phyloP scores from a whole-genome alignment of 2,888 invertebrate genomes.

The Nebria salina region DNA sequence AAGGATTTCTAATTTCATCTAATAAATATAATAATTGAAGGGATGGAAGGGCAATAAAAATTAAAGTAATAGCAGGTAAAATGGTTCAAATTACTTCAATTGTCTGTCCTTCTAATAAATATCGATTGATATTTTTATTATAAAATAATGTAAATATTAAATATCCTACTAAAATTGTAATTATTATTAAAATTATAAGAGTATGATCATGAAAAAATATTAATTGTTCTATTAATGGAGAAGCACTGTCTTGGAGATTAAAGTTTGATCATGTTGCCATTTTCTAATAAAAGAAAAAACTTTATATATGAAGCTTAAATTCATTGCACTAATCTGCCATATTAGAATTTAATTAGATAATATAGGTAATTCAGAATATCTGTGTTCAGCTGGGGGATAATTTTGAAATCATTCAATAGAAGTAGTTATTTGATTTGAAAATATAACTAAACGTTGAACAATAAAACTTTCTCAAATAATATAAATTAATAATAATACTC shows the following conservation, averaged over 20 bases:
- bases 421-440: slow-evolving; percentile 64
- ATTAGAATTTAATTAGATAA: slow-evolving; percentile 68
- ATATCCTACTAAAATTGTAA: slow-evolving; percentile 69
- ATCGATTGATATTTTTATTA: slow-evolving; percentile 69
- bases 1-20: slow-evolving; percentile 70
- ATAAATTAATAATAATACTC: slow-evolving; percentile 69
- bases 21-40: slow-evolving; percentile 69
- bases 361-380: slow-evolving; percentile 69
- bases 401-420: slow-evolving; percentile 73
- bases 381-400: slow-evolving; percentile 68
- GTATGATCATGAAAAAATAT: slow-evolving; percentile 72
- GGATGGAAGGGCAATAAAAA: slow-evolving; percentile 72
- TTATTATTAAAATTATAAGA: slow-evolving; percentile 70
- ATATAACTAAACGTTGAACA: slow-evolving; percentile 65
- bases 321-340: slow-evolving; percentile 71
- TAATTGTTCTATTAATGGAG: slow-evolving; percentile 74
- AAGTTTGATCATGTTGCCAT: slow-evolving; percentile 68
- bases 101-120: slow-evolving; percentile 68
- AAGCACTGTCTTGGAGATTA: slow-evolving; percentile 69
- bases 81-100: slow-evolving; percentile 75
- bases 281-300: slow-evolving; percentile 70
- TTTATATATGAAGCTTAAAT: slow-evolving; percentile 76
- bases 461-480: slow-evolving; percentile 72
- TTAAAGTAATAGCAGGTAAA: slow-evolving; percentile 69
- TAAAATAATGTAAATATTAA: slow-evolving; percentile 67